A percentile compares a stretch with the other conserved stretches of the same genome.
phyloP scores from a whole-genome alignment of 2,888 invertebrate genomes.

The Dolichomitus sp. region DNA sequence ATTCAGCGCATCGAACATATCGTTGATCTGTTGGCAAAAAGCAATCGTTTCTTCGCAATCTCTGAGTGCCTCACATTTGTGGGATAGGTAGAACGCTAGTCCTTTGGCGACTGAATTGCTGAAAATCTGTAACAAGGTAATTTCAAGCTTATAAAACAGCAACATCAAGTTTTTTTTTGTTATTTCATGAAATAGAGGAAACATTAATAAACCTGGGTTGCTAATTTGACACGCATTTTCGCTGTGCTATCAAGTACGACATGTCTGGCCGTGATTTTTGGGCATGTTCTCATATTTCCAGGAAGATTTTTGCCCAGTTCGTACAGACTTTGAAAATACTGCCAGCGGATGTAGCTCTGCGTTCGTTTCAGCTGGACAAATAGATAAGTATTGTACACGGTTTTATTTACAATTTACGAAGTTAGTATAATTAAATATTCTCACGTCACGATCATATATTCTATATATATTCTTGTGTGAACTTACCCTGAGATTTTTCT shows the following conservation, averaged over 20 bases:
- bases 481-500: no score
- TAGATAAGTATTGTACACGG: background rate
- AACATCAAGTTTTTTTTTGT: background rate
- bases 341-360: no score
- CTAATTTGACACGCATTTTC: background rate
- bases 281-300: background rate
- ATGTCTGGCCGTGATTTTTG: conserved; percentile 6
- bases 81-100: background rate
- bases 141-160: background rate
- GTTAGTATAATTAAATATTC: background rate
- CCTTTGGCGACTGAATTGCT: conserved; percentile 3
- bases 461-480: background rate
- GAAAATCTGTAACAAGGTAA: background rate
- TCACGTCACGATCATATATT: background rate
- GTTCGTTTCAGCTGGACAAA: background rate
- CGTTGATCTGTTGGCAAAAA: background rate
- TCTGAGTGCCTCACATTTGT: background rate
- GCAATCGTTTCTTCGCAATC: background rate
- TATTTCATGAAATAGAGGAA: background rate
- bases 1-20: conserved; percentile 1
- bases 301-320: no score
- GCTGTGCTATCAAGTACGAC: background rate
- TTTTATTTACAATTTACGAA: background rate
- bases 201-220: background rate
- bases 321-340: no score